These are phyloP conservation scores for Heliconius charithonia DNA, from an alignment of 2,888 invertebrate genomes.

Conservation along the genomic window DNA sequence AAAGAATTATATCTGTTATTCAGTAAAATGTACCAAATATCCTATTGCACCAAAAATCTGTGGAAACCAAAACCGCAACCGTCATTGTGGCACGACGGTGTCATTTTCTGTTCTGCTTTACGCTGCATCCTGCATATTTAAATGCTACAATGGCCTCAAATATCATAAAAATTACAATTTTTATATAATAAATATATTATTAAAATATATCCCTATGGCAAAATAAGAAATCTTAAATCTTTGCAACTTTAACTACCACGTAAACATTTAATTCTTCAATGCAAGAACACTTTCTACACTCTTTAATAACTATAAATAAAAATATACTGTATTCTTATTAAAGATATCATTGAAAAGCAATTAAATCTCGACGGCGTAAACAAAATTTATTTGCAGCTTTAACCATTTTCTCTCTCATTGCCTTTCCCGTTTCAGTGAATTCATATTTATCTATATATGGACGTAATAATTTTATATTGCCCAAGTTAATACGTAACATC, in stretches of 20 bases:
- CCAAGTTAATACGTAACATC: background rate
- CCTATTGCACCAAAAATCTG: too few relatives aligned
- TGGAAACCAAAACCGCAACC: too few relatives aligned
- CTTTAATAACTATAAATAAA: constrained; percentile 59
- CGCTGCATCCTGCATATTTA: too few relatives aligned
- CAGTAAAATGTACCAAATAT: too few relatives aligned
- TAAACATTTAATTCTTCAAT: constrained; percentile 11
- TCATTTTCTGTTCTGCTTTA: too few relatives aligned
- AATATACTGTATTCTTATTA: constrained; percentile 63
- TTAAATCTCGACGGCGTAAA: constrained; percentile 66
- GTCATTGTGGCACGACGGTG: too few relatives aligned
- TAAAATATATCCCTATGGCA: too few relatives aligned
- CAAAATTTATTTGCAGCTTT: constrained; percentile 68
- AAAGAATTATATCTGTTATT: too few relatives aligned
- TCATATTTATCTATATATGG: constrained; percentile 25
- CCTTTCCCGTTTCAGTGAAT: constrained; percentile 15
- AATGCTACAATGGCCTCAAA: too few relatives aligned
- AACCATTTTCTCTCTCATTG: constrained; percentile 42
- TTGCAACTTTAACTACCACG: background rate
- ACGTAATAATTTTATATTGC: constrained; percentile 8
- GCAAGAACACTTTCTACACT: constrained; percentile 57
- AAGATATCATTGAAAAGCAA: constrained; percentile 66
- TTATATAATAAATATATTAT: too few relatives aligned
- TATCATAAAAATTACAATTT: too few relatives aligned
- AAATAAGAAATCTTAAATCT: background rate